phyloP scores from a whole-genome alignment of 2,888 invertebrate species.

The Heteropelma amictum region DNA sequence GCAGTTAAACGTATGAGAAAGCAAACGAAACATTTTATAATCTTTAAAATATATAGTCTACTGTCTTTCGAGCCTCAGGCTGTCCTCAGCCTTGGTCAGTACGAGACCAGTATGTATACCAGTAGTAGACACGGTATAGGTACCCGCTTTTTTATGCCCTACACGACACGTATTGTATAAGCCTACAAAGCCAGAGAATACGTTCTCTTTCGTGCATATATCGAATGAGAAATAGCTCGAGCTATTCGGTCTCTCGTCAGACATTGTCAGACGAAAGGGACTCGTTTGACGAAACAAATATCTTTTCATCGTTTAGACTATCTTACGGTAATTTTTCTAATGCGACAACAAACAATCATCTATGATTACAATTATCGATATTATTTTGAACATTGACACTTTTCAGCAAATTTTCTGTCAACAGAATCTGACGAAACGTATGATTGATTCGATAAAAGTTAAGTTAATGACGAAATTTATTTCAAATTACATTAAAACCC shows the following conservation, averaged over 20 bases:
- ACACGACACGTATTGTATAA: conserved; percentile 5
- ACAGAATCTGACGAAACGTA: too few species aligned
- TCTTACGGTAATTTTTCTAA: too few species aligned
- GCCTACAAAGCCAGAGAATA: conserved; percentile 21
- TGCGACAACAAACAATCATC: too few species aligned
- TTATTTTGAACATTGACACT: too few species aligned
- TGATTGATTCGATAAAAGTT: too few species aligned
- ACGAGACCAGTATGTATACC: conserved; percentile 15
- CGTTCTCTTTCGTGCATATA: conserved; percentile 53
- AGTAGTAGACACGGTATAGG: conserved; percentile 7
- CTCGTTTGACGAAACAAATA: neutral
- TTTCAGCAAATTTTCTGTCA: too few species aligned
- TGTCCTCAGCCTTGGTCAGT: conserved; percentile 51
- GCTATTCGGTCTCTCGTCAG: conserved; percentile 7
- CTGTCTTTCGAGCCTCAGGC: conserved; percentile 37
- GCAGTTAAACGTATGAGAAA: too few species aligned
- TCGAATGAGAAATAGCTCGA: conserved; percentile 25
- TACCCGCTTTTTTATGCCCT: conserved; percentile 28
- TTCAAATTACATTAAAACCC: too few species aligned
- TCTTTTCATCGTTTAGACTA: too few species aligned
- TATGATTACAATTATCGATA: too few species aligned
- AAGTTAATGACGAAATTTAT: too few species aligned
- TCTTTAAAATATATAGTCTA: neutral
- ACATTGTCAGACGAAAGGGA: conserved; percentile 26
- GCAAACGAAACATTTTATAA: neutral